Evolutionary conservation across 2,797 vertebrate species (phyloP).

Genomic region (Crax fasciolata): DNA sequence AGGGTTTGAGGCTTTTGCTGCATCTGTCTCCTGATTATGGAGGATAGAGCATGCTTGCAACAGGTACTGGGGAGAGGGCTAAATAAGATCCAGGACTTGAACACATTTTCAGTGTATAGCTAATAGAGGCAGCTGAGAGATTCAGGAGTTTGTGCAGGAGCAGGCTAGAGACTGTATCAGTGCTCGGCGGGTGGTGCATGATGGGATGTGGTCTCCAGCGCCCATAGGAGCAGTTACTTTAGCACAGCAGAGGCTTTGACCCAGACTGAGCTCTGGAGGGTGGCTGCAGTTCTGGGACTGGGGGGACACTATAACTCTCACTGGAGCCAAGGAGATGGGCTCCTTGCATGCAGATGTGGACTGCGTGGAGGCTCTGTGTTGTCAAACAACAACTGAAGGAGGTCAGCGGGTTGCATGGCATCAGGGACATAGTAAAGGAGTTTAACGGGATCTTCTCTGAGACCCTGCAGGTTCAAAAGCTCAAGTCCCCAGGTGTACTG

Average conservation of each 20-base stretch:
- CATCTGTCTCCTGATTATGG: neutral
- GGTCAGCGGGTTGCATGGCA: neutral
- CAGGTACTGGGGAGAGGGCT: neutral
- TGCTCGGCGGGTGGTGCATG: neutral
- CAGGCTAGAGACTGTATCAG: neutral
- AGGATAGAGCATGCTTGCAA: rapidly evolving
- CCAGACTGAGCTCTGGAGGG: neutral
- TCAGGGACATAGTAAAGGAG: neutral
- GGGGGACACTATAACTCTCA: too few species aligned
- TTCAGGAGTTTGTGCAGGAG: neutral
- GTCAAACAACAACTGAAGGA: neutral
- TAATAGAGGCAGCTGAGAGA: neutral
- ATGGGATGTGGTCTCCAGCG: too few species aligned
- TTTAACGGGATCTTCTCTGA: neutral
- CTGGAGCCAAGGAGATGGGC: neutral
- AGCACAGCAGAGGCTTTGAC: neutral
- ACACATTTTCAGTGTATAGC: neutral
- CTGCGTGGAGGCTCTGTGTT: neutral
- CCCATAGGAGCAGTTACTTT: rapidly evolving
- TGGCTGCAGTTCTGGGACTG: neutral
- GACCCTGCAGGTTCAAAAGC: neutral
- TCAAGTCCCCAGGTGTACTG: neutral
- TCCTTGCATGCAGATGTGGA: neutral
- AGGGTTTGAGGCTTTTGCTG: neutral
- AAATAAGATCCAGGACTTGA: neutral